Base-by-base conservation (phyloP, 1,140 invertebrate species). In the Chrysopa pallens region DNA sequence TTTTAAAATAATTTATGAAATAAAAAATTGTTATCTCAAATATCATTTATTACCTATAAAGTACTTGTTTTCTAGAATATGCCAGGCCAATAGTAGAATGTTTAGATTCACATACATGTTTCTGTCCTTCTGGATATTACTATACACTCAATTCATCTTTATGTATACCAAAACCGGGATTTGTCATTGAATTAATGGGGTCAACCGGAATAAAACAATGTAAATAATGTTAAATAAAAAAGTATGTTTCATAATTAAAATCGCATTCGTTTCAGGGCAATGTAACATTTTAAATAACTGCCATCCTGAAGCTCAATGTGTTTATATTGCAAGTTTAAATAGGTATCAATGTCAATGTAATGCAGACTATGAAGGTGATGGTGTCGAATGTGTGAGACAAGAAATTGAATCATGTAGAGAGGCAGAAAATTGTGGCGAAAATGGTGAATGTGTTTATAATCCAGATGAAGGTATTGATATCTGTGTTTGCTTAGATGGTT, bases 401-500 rank as follows among this genome's bases (percentile, higher is more conserved):
- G 59, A 69, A 61, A 74, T 79, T 42, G 60, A 74, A 40, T 80
- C 79, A 44, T 80, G 78, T 50, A 39, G 38, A 6, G 59, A 73
- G 44, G 56, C 75, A 55, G 67, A 83, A 52, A 72, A 78, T 51
- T 86, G 90, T 64, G 70, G 84, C 53, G 52, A 63, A 0, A 73
- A 90, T 55, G 84, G 86, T 12, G 67, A 64, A 17, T 92, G 88
- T 58, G 57, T 69, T 6, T 76, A 73, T 42, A 71, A 78, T 42
- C 75, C 78, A 7, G 54, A 67, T 8, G 48, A 69, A 9, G 68
- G 69, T n/a, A 71, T 69, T 39, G 72, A 73, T 40, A 72, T 71
- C 38, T 94, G 90, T 59, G 67, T 80, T 12, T 93, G 89, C 57
- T 74, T 79, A 45, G 54, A 68, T 11, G 86, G 86, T 42, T 93